A percentile compares a stretch with the other conserved stretches of the same genome.
Conservation (phyloP, 2,113 vertebrate species). For the Dasyurus viverrinus region DNA sequence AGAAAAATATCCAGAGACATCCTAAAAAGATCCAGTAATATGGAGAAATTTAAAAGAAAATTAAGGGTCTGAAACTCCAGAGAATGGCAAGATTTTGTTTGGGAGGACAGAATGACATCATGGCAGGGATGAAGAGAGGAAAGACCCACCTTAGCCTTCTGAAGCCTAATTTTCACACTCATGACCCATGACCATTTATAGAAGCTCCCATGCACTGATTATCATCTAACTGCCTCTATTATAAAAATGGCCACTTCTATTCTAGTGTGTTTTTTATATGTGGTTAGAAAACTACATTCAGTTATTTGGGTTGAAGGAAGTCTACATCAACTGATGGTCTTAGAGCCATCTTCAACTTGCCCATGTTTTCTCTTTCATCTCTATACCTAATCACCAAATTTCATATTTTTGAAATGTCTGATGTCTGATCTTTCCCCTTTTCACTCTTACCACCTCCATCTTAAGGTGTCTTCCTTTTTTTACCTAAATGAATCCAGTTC, state of each 20-base stretch:
- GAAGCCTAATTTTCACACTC: neutral
- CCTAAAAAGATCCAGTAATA: constrained; percentile 32
- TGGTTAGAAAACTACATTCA: constrained; percentile 42
- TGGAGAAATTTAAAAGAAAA: constrained; percentile 49
- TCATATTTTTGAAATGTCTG: constrained; percentile 34
- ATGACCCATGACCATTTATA: neutral
- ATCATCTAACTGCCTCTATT: neutral
- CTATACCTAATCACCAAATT: constrained; percentile 30
- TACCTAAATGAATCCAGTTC: constrained; percentile 59
- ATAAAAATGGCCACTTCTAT: constrained; percentile 3
- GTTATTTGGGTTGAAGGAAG: neutral
- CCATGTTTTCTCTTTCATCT: neutral
- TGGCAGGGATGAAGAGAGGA: constrained; percentile 3
- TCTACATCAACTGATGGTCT: neutral
- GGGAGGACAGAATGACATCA: constrained; percentile 37
- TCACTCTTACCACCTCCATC: constrained; percentile 19
- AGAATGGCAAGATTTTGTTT: constrained; percentile 51
- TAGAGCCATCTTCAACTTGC: constrained; percentile 7
- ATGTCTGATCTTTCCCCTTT: constrained; percentile 5
- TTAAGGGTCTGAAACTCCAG: constrained; percentile 34
- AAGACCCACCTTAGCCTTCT: constrained; percentile 20
- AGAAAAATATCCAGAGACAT: constrained; percentile 46
- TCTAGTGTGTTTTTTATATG: constrained; percentile 21
- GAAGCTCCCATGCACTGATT: neutral
- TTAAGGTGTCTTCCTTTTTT: constrained; percentile 48